Evolutionary conservation across 2,797 vertebrate genomes (phyloP).

Genomic region (Spondyliosoma cantharus): DNA sequence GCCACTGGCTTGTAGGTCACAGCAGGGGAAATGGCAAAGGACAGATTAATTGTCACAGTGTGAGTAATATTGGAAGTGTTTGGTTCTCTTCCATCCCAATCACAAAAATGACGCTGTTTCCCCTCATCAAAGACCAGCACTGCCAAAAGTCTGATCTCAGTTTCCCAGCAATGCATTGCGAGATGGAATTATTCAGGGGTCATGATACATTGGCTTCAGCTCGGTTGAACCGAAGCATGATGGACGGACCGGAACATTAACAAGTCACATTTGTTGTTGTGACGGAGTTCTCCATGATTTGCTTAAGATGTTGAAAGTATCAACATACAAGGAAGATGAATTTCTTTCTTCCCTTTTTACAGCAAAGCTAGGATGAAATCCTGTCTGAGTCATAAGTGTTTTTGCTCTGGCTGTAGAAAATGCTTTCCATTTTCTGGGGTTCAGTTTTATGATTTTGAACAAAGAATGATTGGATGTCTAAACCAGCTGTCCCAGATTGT

Average conservation of each 20-base stretch:
- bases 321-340: constrained; percentile 44
- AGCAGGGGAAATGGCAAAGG: constrained; percentile 48
- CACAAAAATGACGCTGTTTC: constrained; percentile 70
- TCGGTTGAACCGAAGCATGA: constrained; percentile 43
- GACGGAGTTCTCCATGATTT: constrained; percentile 61
- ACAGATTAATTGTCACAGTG: constrained; percentile 65
- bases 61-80: constrained; percentile 71
- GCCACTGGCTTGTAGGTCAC: constrained; percentile 34
- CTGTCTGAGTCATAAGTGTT: constrained; percentile 71
- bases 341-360: constrained; percentile 27
- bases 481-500: constrained; percentile 75
- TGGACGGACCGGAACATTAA: constrained; percentile 60
- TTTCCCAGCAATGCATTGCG: constrained; percentile 72
- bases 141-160: constrained; percentile 82
- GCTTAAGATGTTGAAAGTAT: constrained; percentile 56
- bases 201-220: constrained; percentile 54
- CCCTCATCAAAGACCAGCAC: constrained; percentile 61
- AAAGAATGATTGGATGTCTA: constrained; percentile 71
- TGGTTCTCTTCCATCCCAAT: constrained; percentile 66
- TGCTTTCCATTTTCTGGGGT: constrained; percentile 69
- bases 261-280: constrained; percentile 67
- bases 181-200: constrained; percentile 69
- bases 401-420: constrained; percentile 65
- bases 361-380: constrained; percentile 50
- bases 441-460: constrained; percentile 72